Percentiles rank a stretch among this genome's conserved stretches.
Conservation (phyloP, 1,140 invertebrate species). For the Brachionus koreanus region DNA sequence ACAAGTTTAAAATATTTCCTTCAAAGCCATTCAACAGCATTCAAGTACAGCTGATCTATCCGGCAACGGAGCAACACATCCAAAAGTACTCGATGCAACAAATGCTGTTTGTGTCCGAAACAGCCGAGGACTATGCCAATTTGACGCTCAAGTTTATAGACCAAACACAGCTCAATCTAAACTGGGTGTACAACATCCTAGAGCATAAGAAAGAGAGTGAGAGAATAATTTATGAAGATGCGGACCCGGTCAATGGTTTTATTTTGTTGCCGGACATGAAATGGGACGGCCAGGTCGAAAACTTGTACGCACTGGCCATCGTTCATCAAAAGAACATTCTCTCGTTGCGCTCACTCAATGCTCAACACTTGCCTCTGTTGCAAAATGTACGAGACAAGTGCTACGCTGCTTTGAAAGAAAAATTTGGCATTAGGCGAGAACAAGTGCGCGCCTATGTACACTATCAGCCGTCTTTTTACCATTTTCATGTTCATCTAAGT, state of each 20-base stretch:
- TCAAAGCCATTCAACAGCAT: conserved; percentile 52
- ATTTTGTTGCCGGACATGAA: conserved; percentile 85
- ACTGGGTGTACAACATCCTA: conserved; percentile 95
- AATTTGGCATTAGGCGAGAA: conserved; percentile 69
- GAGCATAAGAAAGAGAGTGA: conserved; percentile 83
- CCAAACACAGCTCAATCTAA: conserved; percentile 48
- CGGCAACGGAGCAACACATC: conserved; percentile 85
- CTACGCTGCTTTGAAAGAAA: conserved; percentile 71
- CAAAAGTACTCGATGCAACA: conserved; percentile 74
- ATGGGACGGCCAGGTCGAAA: conserved; percentile 77
- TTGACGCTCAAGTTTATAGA: conserved; percentile 73
- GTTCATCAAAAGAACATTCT: conserved; percentile 69
- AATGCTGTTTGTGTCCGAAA: conserved; percentile 74
- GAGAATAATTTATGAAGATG: conserved; percentile 77
- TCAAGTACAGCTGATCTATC: conserved; percentile 80
- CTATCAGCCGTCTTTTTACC: conserved; percentile 94
- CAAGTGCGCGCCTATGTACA: conserved; percentile 80
- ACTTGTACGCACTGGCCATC: conserved; percentile 78
- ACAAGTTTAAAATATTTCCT: conserved; percentile 45
- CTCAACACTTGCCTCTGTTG: conserved; percentile 73
- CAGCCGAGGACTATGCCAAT: conserved; percentile 72
- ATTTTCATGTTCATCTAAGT: conserved; percentile 91
- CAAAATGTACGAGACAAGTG: conserved; percentile 73
- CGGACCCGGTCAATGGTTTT: conserved; percentile 73
- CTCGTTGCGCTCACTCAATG: conserved; percentile 76